Percentiles rank a stretch among this genome's conserved stretches.
These are phyloP conservation scores for Malurus melanocephalus DNA, from an alignment of 2,113 vertebrate genomes.

Conservation along the genomic window DNA sequence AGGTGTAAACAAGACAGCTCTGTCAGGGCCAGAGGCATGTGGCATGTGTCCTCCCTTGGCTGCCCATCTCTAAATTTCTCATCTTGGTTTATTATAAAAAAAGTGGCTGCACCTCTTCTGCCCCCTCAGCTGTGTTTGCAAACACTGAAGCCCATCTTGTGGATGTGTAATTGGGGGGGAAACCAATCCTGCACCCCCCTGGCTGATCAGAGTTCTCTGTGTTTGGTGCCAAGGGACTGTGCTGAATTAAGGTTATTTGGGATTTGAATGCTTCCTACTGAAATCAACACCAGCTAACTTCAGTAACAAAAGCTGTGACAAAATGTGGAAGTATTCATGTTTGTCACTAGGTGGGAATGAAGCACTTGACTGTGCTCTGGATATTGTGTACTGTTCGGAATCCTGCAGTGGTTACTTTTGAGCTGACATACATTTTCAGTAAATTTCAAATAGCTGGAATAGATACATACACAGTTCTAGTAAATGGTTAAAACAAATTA, in stretches of 20 bases:
- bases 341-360: background rate
- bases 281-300: background rate
- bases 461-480: background rate
- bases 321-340: background rate
- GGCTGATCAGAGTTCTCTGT: background rate
- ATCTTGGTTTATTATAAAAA: background rate
- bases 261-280: background rate
- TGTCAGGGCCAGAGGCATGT: background rate
- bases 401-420: background rate
- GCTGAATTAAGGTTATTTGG: background rate
- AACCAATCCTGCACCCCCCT: background rate
- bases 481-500: constrained; percentile 14
- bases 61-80: background rate
- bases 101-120: background rate
- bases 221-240: background rate
- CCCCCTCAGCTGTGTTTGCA: background rate
- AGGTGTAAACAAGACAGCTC: background rate
- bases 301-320: background rate
- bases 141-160: background rate
- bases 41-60: background rate
- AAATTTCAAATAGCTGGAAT: background rate
- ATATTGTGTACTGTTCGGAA: background rate
- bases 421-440: background rate
- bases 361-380: background rate
- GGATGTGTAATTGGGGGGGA: background rate